Evolutionary conservation across 1,140 invertebrate species (phyloP).

Genomic region (Paralvinella palmiformis): DNA sequence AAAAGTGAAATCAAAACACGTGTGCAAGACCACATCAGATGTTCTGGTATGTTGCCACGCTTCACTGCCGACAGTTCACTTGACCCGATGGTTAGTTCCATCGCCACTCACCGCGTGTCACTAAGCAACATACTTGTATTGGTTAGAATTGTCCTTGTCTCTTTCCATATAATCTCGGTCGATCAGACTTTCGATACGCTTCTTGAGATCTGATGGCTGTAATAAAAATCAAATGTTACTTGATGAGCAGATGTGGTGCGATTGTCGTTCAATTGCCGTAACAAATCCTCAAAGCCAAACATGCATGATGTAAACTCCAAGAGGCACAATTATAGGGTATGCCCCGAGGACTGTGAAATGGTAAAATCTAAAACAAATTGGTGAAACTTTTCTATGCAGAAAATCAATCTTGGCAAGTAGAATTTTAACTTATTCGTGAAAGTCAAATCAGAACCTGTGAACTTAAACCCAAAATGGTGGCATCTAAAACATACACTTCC

Average conservation of each 20-base stretch:
- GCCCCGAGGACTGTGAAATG: too few relatives aligned
- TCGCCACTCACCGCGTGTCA: background rate
- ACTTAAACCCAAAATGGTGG: too few relatives aligned
- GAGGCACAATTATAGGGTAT: too few relatives aligned
- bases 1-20: background rate
- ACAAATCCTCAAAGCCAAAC: too few relatives aligned
- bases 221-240: slow-evolving; percentile 28
- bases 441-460: too few relatives aligned
- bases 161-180: slow-evolving; percentile 98
- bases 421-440: too few relatives aligned
- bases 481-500: too few relatives aligned
- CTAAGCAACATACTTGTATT: slow-evolving; percentile 97
- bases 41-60: background rate
- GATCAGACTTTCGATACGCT: slow-evolving; percentile 95
- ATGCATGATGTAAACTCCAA: too few relatives aligned
- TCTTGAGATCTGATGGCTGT: slow-evolving; percentile 92
- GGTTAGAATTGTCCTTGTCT: slow-evolving; percentile 95
- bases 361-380: too few relatives aligned
- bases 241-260: background rate
- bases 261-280: too few relatives aligned
- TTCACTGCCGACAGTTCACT: background rate
- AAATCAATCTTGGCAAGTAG: too few relatives aligned
- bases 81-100: background rate
- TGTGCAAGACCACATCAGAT: background rate
- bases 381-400: too few relatives aligned